Evolutionary conservation across 1,140 invertebrate species (phyloP).

Genomic region (Drosophila oshimai): DNA sequence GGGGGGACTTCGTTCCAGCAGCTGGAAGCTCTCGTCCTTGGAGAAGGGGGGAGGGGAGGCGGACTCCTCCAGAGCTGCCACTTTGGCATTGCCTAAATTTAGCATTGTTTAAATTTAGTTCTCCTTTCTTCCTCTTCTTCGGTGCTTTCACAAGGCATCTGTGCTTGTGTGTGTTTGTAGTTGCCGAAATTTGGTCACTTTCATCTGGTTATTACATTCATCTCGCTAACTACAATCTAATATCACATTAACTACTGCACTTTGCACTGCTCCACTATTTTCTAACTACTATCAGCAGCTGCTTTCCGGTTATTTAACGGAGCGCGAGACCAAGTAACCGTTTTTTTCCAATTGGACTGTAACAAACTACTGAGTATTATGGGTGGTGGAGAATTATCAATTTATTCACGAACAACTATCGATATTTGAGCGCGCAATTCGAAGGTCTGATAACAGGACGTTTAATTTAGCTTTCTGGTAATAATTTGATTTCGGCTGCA

Average conservation of each 20-base stretch:
- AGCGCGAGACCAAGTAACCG: not conserved
- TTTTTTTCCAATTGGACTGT: not conserved
- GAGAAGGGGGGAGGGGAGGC: not conserved
- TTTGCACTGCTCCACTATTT: not conserved
- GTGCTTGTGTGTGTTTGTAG: slow-evolving; percentile 5
- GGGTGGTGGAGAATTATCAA: not conserved
- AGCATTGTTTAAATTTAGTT: slow-evolving; percentile 51
- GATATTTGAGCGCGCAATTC: not conserved
- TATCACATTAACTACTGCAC: slow-evolving; percentile 26
- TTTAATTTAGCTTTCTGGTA: no score
- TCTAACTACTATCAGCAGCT: not conserved
- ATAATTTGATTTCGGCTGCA: no score
- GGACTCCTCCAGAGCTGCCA: slow-evolving; percentile 24
- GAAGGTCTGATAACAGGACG: not conserved
- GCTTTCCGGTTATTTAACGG: not conserved
- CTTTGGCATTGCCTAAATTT: slow-evolving; percentile 62
- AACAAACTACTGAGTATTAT: not conserved
- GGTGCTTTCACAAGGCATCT: slow-evolving; percentile 43
- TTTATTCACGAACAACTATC: not conserved
- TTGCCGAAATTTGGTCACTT: slow-evolving; percentile 29
- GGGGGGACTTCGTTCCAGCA: slow-evolving; percentile 8
- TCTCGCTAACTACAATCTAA: slow-evolving; percentile 25
- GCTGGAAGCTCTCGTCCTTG: slow-evolving; percentile 25
- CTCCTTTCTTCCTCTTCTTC: slow-evolving; percentile 8
- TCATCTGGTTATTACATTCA: not conserved